These are phyloP conservation scores for Agriopis aurantiaria DNA, from an alignment of 2,888 invertebrate species.

Conservation along the genomic window DNA sequence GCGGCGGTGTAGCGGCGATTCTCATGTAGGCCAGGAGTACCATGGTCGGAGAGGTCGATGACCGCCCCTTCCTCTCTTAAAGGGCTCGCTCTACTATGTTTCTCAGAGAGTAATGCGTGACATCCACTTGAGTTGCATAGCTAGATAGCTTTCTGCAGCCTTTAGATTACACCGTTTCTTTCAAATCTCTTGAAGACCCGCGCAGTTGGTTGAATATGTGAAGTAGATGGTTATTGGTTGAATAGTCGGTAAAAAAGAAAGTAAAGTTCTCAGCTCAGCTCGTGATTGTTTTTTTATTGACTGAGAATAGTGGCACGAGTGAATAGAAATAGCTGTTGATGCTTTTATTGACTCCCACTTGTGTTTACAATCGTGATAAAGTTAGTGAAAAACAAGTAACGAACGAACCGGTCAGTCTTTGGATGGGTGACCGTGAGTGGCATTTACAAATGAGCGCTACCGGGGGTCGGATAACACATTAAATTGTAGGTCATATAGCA, in stretches of 20 bases:
- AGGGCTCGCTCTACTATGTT: conserved; percentile 72
- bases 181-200: background rate
- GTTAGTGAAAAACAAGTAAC: too few species aligned
- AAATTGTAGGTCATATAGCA: too few species aligned
- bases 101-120: conserved; percentile 69
- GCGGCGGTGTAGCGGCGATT: conserved; percentile 34
- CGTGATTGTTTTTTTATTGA: conserved; percentile 48
- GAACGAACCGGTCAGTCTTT: too few species aligned
- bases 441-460: too few species aligned
- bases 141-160: conserved; percentile 53
- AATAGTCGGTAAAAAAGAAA: conserved; percentile 58
- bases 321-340: conserved; percentile 36
- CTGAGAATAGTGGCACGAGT: conserved; percentile 33
- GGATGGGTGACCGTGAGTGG: too few species aligned
- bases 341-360: conserved; percentile 15
- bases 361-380: background rate
- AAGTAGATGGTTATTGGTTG: conserved; percentile 47
- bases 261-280: conserved; percentile 48
- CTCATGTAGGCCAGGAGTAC: conserved; percentile 81
- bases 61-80: conserved; percentile 63
- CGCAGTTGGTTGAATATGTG: conserved; percentile 56
- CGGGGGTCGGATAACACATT: too few species aligned
- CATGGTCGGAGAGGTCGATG: conserved; percentile 75
- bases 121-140: conserved; percentile 56
- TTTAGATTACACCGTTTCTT: background rate